Percentiles rank a stretch among this genome's conserved stretches.
Conservation (phyloP, 2,888 invertebrate genomes). For the Sphaerophoria rueppellii region DNA sequence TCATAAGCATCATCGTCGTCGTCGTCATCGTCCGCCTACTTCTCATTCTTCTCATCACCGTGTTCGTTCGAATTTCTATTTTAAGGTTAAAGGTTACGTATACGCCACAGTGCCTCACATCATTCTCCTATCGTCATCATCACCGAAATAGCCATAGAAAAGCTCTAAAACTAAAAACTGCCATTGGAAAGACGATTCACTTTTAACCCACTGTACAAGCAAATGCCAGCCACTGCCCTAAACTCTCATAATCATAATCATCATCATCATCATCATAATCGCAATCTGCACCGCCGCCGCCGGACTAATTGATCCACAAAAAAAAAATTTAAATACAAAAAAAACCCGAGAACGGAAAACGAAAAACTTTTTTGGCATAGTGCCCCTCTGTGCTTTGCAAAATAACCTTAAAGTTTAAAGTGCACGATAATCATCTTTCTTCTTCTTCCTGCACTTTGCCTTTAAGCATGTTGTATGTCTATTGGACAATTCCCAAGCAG, state of each 20-base stretch:
- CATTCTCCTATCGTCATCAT: slow-evolving; percentile 29
- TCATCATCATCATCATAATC: slow-evolving; percentile 6
- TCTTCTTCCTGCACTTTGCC: background rate
- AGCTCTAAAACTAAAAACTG: slow-evolving; percentile 4
- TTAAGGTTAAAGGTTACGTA: slow-evolving; percentile 53
- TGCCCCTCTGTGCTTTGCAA: slow-evolving; percentile 36
- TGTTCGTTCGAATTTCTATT: background rate
- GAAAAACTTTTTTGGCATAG: slow-evolving; percentile 40
- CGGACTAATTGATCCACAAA: slow-evolving; percentile 39
- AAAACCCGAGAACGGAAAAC: background rate
- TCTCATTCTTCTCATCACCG: no score
- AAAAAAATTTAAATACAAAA: background rate
- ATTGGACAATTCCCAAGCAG: slow-evolving; percentile 16
- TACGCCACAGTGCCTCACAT: slow-evolving; percentile 37
- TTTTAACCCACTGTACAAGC: slow-evolving; percentile 23
- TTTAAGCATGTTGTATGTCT: background rate
- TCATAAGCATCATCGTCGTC: no score
- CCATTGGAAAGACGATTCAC: slow-evolving; percentile 42
- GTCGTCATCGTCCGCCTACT: no score
- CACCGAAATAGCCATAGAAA: slow-evolving; percentile 33
- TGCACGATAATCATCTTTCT: slow-evolving; percentile 55
- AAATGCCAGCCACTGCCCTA: slow-evolving; percentile 6
- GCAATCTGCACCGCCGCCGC: slow-evolving; percentile 3
- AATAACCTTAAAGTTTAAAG: slow-evolving; percentile 55
- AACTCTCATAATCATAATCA: background rate